Conservation (phyloP, 1,140 invertebrate species). For the Aporrectodea caliginosa region DNA sequence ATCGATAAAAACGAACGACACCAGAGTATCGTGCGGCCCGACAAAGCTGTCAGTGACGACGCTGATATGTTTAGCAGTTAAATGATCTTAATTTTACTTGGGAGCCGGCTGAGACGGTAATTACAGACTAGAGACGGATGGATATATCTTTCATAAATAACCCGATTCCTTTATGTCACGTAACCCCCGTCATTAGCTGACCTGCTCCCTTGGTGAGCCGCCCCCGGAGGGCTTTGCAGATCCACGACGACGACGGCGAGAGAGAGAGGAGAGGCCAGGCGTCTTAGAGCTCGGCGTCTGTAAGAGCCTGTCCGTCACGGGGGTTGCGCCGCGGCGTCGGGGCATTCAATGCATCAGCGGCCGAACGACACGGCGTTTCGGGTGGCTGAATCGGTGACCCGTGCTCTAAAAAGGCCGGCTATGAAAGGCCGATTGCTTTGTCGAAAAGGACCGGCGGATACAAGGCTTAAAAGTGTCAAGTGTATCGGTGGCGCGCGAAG, state of each 20-base stretch:
- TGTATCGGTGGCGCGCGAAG: too few species aligned
- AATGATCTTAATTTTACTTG: not conserved
- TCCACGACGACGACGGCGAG: not conserved
- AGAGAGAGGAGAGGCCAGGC: not conserved
- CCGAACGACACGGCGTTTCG: not conserved
- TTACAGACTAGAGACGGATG: not conserved
- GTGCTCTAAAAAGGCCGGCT: too few species aligned
- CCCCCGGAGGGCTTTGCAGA: not conserved
- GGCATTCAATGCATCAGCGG: not conserved
- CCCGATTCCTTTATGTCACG: not conserved
- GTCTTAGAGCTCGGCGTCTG: not conserved
- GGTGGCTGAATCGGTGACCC: not conserved
- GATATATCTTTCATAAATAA: not conserved
- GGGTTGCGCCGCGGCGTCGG: not conserved
- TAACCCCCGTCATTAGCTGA: not conserved
- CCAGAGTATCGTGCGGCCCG: too few species aligned
- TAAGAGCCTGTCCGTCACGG: too few species aligned
- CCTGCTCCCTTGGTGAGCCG: not conserved
- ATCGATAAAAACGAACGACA: too few species aligned
- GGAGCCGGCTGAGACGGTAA: not conserved
- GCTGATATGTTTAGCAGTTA: not conserved
- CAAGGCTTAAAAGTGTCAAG: too few species aligned
- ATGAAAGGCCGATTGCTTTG: too few species aligned
- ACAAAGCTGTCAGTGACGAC: not conserved
- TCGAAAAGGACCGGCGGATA: too few species aligned